Conservation (phyloP, 1,140 invertebrate genomes). For the Drepana arcuata region DNA sequence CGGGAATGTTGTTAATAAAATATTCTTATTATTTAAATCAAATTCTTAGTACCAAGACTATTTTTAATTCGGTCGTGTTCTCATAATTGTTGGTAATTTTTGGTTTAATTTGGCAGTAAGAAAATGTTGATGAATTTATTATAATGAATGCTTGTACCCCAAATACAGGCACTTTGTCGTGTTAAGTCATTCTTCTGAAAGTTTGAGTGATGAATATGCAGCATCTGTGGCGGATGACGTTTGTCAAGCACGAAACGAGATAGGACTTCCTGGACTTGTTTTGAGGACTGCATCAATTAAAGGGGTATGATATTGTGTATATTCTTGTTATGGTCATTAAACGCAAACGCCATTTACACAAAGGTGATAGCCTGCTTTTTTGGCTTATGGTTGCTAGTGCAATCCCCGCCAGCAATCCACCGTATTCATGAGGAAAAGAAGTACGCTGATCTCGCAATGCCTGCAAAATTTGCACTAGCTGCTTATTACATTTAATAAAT, state of each 20-base stretch:
- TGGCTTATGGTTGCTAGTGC: neutral
- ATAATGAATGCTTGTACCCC: no score
- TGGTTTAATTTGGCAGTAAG: no score
- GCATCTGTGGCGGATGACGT: constrained; percentile 14
- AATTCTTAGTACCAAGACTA: no score
- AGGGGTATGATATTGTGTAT: constrained; percentile 5
- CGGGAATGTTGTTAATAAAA: no score
- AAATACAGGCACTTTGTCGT: constrained; percentile 22
- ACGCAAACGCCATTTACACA: neutral
- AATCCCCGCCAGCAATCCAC: neutral
- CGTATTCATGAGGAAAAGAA: no score
- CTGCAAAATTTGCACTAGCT: neutral
- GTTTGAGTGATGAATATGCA: constrained; percentile 13
- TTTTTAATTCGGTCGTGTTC: no score
- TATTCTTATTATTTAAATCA: no score
- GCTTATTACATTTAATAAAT: neutral
- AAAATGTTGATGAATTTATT: no score
- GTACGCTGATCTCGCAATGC: no score
- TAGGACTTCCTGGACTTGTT: constrained; percentile 13
- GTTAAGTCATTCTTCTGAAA: constrained; percentile 5
- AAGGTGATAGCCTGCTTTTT: neutral
- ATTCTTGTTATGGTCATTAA: neutral
- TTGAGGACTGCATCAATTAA: constrained; percentile 4
- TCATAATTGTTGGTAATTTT: no score
- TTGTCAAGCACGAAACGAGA: constrained; percentile 13